Evolutionary conservation across 2,888 invertebrate species (phyloP).

Genomic region (Leptinotarsa tumamoca): DNA sequence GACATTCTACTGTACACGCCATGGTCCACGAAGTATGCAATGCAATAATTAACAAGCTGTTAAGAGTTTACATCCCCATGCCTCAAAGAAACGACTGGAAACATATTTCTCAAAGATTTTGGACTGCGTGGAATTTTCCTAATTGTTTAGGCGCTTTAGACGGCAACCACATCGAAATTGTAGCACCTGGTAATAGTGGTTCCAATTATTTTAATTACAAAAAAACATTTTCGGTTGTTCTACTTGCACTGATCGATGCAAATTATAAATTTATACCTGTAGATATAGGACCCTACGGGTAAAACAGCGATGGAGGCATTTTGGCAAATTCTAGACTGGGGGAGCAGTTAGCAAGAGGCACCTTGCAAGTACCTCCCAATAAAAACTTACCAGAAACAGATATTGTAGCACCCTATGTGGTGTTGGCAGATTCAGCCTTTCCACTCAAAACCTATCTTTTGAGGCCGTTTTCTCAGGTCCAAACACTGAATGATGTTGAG

Average conservation of each 20-base stretch:
- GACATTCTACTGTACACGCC: neutral
- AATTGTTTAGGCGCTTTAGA: conserved; percentile 50
- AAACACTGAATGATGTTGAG: conserved; percentile 32
- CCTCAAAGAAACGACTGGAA: conserved; percentile 20
- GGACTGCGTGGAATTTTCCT: conserved; percentile 36
- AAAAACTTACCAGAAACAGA: conserved; percentile 16
- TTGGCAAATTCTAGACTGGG: conserved; percentile 43
- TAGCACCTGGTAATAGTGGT: conserved; percentile 43
- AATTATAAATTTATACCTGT: conserved; percentile 8
- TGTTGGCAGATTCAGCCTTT: conserved; percentile 31
- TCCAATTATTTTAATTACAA: conserved; percentile 2
- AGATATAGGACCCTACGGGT: conserved; percentile 42
- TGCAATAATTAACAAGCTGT: conserved; percentile 4
- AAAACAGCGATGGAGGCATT: conserved; percentile 52
- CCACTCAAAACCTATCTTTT: conserved; percentile 23
- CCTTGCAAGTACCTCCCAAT: conserved; percentile 19
- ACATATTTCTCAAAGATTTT: conserved; percentile 26
- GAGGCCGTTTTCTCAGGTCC: conserved; percentile 32
- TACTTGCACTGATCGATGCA: conserved; percentile 23
- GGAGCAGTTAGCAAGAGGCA: neutral
- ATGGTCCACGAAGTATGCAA: conserved; percentile 7
- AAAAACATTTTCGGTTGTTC: conserved; percentile 5
- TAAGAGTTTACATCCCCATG: conserved; percentile 8
- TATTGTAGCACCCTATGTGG: conserved; percentile 29
- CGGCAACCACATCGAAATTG: conserved; percentile 54